Conservation (phyloP, 2,797 vertebrate genomes). For the Alcedo atthis region DNA sequence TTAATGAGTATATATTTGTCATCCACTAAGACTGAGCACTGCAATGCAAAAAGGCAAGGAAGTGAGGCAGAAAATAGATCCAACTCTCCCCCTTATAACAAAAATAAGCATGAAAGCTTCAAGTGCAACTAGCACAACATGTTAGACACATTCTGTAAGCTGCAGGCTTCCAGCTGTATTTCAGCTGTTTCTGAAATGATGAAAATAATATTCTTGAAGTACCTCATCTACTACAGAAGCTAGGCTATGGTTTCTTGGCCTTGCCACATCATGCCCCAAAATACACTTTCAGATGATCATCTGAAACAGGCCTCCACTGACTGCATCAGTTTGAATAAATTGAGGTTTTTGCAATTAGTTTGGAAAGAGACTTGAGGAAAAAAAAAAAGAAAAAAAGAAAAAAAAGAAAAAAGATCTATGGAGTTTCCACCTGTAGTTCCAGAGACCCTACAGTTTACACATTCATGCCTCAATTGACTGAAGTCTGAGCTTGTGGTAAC, state of each 20-base stretch:
- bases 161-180: not conserved
- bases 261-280: not conserved
- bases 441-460: not conserved
- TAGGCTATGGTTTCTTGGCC: not conserved
- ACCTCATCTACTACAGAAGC: not conserved
- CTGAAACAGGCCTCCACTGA: not conserved
- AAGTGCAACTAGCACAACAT: not conserved
- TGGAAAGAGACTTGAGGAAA: not conserved
- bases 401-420: not conserved
- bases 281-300: accelerated
- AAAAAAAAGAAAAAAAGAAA: no score
- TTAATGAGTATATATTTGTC: not conserved
- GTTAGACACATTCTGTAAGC: not conserved
- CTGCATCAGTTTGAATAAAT: not conserved
- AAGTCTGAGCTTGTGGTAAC: not conserved
- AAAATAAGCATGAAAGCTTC: not conserved
- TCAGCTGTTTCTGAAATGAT: not conserved
- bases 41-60: not conserved
- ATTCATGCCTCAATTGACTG: not conserved
- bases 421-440: not conserved
- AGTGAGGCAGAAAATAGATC: not conserved
- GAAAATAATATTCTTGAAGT: not conserved
- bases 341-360: not conserved
- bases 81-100: not conserved
- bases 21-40: not conserved